Percentiles rank a stretch among this genome's conserved stretches.
phyloP scores from a whole-genome alignment of 53 echinoderm and acorn worm genomes.

The Mesocentrotus franciscanus region DNA sequence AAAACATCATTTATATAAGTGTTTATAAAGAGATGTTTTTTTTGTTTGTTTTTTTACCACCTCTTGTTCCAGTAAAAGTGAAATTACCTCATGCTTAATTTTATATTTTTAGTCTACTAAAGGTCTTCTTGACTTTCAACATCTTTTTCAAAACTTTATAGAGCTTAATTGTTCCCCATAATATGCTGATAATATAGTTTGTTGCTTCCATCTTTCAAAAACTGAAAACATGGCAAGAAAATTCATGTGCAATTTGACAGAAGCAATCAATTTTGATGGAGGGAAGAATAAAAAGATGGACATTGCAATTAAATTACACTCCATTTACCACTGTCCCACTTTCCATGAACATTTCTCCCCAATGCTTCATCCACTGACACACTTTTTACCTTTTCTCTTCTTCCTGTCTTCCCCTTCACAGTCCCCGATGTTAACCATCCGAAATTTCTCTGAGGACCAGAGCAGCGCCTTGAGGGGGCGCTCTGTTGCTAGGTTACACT shows the following conservation, averaged over 20 bases:
- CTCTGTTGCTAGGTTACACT: slow-evolving; percentile 90
- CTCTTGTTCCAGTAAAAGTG: background rate
- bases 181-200: background rate
- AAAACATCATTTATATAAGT: too few species aligned
- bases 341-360: background rate
- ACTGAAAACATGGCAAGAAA: background rate
- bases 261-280: background rate
- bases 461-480: slow-evolving; percentile 92
- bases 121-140: background rate
- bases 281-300: background rate
- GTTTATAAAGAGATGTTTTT: too few species aligned
- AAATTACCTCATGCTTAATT: background rate
- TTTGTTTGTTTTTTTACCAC: background rate
- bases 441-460: slow-evolving; percentile 98
- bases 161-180: background rate
- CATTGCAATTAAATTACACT: background rate
- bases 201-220: background rate
- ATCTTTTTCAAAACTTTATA: background rate
- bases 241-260: background rate
- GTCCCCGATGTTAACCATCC: slow-evolving; percentile 96
- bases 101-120: too few species aligned
- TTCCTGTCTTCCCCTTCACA: slow-evolving; percentile 88
- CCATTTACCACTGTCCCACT: background rate
- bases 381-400: slow-evolving; percentile 82
- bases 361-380: background rate